Base-by-base conservation (phyloP, 2,797 vertebrate genomes). In the Lophotriccus pileatus region DNA sequence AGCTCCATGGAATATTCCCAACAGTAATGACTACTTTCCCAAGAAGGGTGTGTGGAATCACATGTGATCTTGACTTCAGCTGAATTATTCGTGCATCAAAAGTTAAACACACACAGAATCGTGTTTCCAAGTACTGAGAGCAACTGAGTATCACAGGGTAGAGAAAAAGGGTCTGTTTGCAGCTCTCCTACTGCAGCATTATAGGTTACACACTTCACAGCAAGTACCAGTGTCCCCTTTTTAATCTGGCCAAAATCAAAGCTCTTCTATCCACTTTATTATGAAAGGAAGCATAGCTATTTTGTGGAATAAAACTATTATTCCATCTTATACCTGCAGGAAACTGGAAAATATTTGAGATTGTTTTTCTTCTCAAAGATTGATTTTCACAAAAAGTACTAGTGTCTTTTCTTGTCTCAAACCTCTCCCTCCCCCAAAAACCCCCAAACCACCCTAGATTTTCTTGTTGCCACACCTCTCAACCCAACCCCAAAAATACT, bases 1-100 rank as follows among this genome's bases (percentile, higher is more conserved):
- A 88, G 82, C 41, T 94, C 44, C n/a, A 10, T 30, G 76, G 47
- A 91, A 87, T 93, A 90, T 79, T 86, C 82, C 74, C 83, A 87
- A 39, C 44, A 94, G 70, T 70, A 95, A 88, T 46, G 41, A 88
- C 41, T 82, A 14, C 36, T 91, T 91, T 88, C 76, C 77, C 77
- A 84, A 87, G 47, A 64, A 90, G 47, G 17, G 32, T 36, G 88
- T 76, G 69, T 66, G 68, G 88, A 91, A 87, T 89, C 64, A 75
- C 75, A 68, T 62, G 36, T 50, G 64, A 91, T 12, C 74, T 85
- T 67, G 79, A 89, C 69, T 91, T 86, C 58, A 78, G 53, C 37
- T 85, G 84, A 92, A 89, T 92, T 92, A 95, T 52, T 86, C 12
- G 72, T 80, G 56, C 5, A 5, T 80, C 2, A 0, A 53, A 86